Conservation (phyloP, 2,888 invertebrate genomes). For the Phalangium opilio region DNA sequence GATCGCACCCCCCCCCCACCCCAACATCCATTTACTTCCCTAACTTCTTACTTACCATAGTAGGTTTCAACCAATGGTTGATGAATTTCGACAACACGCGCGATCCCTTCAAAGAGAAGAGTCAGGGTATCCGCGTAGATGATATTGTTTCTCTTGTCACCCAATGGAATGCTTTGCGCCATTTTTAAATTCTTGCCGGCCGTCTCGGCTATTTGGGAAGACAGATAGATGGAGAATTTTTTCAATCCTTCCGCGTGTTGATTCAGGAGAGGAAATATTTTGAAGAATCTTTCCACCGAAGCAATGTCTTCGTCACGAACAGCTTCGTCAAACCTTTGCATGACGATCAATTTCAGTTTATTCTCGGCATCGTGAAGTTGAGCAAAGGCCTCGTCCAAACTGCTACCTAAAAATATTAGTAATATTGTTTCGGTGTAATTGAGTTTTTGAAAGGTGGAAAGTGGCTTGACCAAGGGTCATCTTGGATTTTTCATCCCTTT, state of each 20-base stretch:
- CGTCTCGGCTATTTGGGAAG: conserved; percentile 50
- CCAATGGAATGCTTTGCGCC: conserved; percentile 44
- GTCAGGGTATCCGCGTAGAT: conserved; percentile 74
- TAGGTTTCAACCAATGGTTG: conserved; percentile 77
- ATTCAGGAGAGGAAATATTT: conserved; percentile 86
- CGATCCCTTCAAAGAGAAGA: conserved; percentile 67
- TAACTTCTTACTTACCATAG: conserved; percentile 54
- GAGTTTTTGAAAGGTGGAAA: conserved; percentile 55
- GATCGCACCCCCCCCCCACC: too few relatives aligned
- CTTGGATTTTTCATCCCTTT: too few relatives aligned
- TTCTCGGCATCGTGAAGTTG: conserved; percentile 58
- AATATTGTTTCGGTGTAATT: conserved; percentile 37
- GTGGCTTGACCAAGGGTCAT: conserved; percentile 53
- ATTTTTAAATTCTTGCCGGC: conserved; percentile 54
- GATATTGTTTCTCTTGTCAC: conserved; percentile 54
- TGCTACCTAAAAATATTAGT: conserved; percentile 36
- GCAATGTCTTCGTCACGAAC: conserved; percentile 71
- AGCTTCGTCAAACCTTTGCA: conserved; percentile 75
- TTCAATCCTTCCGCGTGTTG: conserved; percentile 77
- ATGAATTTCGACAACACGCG: conserved; percentile 65
- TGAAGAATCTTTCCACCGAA: conserved; percentile 85
- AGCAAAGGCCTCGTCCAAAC: conserved; percentile 51
- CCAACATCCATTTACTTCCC: too few relatives aligned
- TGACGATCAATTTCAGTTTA: conserved; percentile 52
- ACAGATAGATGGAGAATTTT: conserved; percentile 71